Conservation (phyloP, 2,888 invertebrate species). For the Orchestes rusci region DNA sequence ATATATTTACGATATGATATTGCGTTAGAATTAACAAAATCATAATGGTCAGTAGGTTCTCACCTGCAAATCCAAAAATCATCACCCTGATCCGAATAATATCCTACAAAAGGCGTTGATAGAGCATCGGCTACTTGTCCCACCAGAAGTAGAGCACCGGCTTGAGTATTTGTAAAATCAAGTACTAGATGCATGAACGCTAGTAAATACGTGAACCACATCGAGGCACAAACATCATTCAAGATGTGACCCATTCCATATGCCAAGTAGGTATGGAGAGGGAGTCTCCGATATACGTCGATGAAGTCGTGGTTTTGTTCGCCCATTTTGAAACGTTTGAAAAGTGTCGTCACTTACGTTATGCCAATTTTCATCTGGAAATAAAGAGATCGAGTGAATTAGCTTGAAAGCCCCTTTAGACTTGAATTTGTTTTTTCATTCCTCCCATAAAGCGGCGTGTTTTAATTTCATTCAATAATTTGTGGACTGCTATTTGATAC, state of each 20-base stretch:
- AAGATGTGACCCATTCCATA: constrained; percentile 81
- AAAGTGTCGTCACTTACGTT: too few species aligned
- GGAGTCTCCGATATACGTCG: constrained; percentile 45
- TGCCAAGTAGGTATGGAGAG: constrained; percentile 46
- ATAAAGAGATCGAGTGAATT: too few species aligned
- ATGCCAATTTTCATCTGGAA: too few species aligned
- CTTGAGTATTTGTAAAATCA: constrained; percentile 52
- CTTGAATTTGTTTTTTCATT: too few species aligned
- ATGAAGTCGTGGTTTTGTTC: constrained; percentile 41
- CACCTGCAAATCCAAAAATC: constrained; percentile 54
- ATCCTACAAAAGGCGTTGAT: constrained; percentile 82
- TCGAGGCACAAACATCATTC: constrained; percentile 88
- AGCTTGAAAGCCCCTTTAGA: too few species aligned
- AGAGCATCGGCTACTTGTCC: constrained; percentile 87
- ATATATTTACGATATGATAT: too few species aligned
- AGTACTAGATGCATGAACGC: constrained; percentile 67
- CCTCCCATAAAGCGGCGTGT: too few species aligned
- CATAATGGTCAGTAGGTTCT: too few species aligned
- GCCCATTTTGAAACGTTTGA: constrained; percentile 4
- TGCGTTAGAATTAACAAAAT: too few species aligned
- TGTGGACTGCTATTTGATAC: too few species aligned
- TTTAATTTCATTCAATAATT: too few species aligned
- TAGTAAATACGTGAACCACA: constrained; percentile 92
- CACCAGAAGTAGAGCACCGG: constrained; percentile 64
- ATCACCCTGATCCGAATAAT: constrained; percentile 69